A percentile compares a stretch with the other conserved stretches of the same genome.
phyloP scores from a whole-genome alignment of 2,888 invertebrate genomes.

The Cryptophagus acutangulus region DNA sequence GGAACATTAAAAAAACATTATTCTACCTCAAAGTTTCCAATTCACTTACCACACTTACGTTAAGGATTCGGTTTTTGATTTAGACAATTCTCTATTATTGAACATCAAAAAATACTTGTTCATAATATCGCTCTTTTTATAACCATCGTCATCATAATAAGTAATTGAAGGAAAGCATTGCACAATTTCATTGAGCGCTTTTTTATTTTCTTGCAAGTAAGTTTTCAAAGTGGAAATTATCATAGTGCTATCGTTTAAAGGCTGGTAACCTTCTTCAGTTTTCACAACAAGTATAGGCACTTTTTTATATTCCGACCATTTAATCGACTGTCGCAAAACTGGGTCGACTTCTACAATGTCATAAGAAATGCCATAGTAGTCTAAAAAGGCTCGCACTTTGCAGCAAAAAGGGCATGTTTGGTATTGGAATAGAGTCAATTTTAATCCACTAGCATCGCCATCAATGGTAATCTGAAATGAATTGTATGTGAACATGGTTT shows the following conservation, averaged over 20 bases:
- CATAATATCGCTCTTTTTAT: conserved; percentile 66
- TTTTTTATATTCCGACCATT: conserved; percentile 92
- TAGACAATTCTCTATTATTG: too few relatives aligned
- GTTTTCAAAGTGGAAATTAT: conserved; percentile 87
- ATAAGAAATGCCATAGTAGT: conserved; percentile 89
- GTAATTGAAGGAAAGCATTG: conserved; percentile 72
- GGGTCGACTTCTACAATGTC: conserved; percentile 97
- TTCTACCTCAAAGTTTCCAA: too few relatives aligned
- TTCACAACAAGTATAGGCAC: conserved; percentile 85
- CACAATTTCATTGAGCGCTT: conserved; percentile 63
- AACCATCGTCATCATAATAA: conserved; percentile 64
- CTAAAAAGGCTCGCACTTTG: conserved; percentile 85
- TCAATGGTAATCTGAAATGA: conserved; percentile 59
- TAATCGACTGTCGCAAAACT: conserved; percentile 82
- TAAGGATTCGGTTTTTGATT: too few relatives aligned
- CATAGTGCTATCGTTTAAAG: conserved; percentile 89
- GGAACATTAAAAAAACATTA: conserved; percentile 11
- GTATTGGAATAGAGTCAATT: conserved; percentile 90
- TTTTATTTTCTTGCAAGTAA: conserved; percentile 58
- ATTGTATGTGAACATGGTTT: conserved; percentile 10
- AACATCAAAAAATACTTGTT: conserved; percentile 88
- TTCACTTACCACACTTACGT: too few relatives aligned
- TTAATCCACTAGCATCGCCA: conserved; percentile 62
- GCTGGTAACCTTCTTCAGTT: conserved; percentile 71
- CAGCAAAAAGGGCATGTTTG: conserved; percentile 98